Base-by-base conservation (phyloP, 1,140 invertebrate genomes). In the Stratiolaelaps scimitus region DNA sequence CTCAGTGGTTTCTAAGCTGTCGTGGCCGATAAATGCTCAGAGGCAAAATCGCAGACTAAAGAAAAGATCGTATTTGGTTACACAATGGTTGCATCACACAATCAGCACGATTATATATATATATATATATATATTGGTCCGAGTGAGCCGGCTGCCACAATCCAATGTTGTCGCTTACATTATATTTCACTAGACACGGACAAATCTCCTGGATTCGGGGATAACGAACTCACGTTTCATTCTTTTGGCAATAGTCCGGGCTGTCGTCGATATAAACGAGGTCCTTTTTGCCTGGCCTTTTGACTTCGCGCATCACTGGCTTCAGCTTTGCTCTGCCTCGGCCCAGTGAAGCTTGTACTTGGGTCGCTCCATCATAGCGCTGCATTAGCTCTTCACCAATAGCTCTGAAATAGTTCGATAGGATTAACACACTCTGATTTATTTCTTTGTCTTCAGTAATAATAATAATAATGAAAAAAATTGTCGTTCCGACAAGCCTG, bases 161-260 rank as follows among this genome's bases (percentile, higher is more conserved):
- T n/a, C n/a, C n/a, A n/a, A n/a, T n/a, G n/a, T n/a, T n/a, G n/a
- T n/a, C n/a, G n/a, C n/a, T n/a, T n/a, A n/a, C n/a, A n/a, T n/a
- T n/a, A n/a, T n/a, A n/a, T n/a, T n/a, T n/a, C n/a, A n/a, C n/a
- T n/a, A n/a, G n/a, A n/a, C n/a, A n/a, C n/a, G n/a, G n/a, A n/a
- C n/a, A n/a, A n/a, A n/a, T n/a, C n/a, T n/a, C n/a, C n/a, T n/a
- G n/a, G n/a, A n/a, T 45, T 6, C 43, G n/a, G 10, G 30, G 20
- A 56, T 23, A 5, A 26, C 19, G 7, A 53, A 77, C 81, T 82
- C 79, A 89, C 86, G 84, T 86, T 71, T 87, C 81, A 76, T 91
- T 89, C 67, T 82, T 81, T 75, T 89, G 86, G 73, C 87, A 92
- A 71, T 88, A 89, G 75, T 89, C 85, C 0, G 88, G 87, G 45